Base-by-base conservation (phyloP, 2,888 invertebrate genomes). In the Neocrepidodera transversa region DNA sequence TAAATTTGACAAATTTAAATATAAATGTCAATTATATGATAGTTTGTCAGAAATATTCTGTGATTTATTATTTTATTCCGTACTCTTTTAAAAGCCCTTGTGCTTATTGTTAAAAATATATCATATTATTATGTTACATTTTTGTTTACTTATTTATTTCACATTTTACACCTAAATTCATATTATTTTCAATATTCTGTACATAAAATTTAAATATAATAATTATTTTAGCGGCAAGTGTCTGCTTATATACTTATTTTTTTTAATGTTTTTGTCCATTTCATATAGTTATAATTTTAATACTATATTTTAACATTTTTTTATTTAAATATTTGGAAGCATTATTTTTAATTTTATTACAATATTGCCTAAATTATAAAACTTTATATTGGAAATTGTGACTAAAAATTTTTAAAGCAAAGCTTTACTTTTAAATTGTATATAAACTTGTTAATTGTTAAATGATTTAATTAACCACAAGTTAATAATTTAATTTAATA, bases 361-460 rank as follows among this genome's bases (percentile, higher is more conserved):
- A 18, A 42, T 42, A 23, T 42, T 11, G 11, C 20, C 8, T 3
- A 40, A 18, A 16, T 18, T 40, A 14, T 2, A 10, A 7, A 6
- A 18, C n/a, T n/a, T n/a, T n/a, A n/a, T 40, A 17, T 40, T 42
- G 10, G 18, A 42, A 43, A 43, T 16, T 53, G 30, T 53, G n/a
- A 53, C 20, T 23, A 42, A 36, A 40, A 42, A n/a, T n/a, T 42
- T 8, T 16, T 28, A 16, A 26, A 30, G 18, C 23, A 6, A 28
- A 49, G 49, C 49, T 43, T 20, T 43, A 38, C 50, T 50, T 53
- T 43, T 52, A 53, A 43, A 43, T 13, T 53, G 43, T 53, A 52
- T 30, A 53, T 42, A 36, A n/a, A 50, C 10, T 58, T 63, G 60
- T 63, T 63, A 49, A 56, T 56, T 61, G 60, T 64, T 61, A 53